Percentiles rank a stretch among this genome's conserved stretches.
phyloP scores from a whole-genome alignment of 92 coral and sea anemone species.

The Parazoanthus darwini region DNA sequence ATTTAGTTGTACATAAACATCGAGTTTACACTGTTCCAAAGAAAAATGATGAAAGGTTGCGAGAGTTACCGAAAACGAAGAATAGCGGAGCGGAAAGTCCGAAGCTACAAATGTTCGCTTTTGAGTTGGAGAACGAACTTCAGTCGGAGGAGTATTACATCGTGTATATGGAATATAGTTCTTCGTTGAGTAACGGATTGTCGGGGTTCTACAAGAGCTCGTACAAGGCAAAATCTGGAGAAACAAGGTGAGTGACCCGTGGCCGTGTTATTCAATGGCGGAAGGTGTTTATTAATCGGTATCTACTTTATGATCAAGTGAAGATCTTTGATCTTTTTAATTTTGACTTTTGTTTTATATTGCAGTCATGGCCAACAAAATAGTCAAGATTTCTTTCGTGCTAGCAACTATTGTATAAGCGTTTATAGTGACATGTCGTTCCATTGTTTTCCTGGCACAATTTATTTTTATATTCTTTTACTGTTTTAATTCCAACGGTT shows the following conservation, averaged over 20 bases:
- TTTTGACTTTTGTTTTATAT: too few relatives aligned
- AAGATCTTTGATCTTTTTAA: conserved; percentile 1
- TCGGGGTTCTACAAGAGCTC: conserved; percentile 90
- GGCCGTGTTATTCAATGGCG: too few relatives aligned
- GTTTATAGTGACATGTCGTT: not conserved
- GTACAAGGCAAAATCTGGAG: conserved; percentile 64
- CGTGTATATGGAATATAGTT: conserved; percentile 53
- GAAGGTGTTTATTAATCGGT: not conserved
- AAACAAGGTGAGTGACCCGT: conserved; percentile 61
- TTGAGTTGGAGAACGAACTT: conserved; percentile 54
- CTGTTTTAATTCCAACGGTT: not conserved
- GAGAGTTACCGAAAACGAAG: not conserved
- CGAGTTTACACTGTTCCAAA: conserved; percentile 28
- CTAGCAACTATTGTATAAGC: not conserved
- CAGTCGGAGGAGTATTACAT: conserved; percentile 50
- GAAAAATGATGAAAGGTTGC: conserved; percentile 11
- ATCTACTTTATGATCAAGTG: not conserved
- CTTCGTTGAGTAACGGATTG: conserved; percentile 66
- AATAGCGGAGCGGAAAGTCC: conserved; percentile 39
- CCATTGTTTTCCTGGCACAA: not conserved
- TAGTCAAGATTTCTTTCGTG: not conserved
- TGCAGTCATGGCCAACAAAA: not conserved
- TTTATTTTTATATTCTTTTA: too few relatives aligned
- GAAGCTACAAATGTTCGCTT: conserved; percentile 62
- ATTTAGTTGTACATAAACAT: conserved; percentile 30